Percentiles rank a stretch among this genome's conserved stretches.
Conservation (phyloP, 2,113 vertebrate species). For the Heloderma charlesbogerti region DNA sequence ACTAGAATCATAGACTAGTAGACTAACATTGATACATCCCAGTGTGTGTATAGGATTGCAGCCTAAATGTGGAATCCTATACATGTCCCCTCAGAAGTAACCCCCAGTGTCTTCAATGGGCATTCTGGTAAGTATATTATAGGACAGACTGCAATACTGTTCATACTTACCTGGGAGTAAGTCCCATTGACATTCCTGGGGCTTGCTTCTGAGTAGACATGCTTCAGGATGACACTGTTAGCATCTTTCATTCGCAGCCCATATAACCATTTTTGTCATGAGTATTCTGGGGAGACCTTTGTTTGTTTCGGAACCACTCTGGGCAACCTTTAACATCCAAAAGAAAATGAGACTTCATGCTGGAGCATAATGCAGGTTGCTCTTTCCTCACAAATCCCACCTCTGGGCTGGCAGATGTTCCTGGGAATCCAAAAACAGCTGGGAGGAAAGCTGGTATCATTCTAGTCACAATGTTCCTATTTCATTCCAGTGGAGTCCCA, state of each 20-base stretch:
- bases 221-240: background rate
- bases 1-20: no score
- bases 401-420: no score
- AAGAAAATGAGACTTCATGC: background rate
- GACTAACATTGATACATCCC: no score
- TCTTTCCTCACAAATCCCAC: background rate
- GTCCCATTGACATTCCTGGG: background rate
- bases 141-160: no score
- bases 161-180: no score
- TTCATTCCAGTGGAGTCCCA: background rate
- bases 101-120: no score
- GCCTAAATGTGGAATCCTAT: no score
- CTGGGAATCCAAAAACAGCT: background rate
- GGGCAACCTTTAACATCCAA: background rate
- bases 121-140: no score
- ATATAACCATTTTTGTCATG: background rate
- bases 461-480: background rate
- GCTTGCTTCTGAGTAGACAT: background rate
- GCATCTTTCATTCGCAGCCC: background rate
- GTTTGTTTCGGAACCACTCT: background rate
- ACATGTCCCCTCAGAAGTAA: no score
- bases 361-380: background rate
- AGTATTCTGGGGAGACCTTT: background rate
- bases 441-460: background rate
- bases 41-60: no score